Percentiles rank a stretch among this genome's conserved stretches.
Conservation (phyloP, 2,797 vertebrate genomes). For the Eulemur coronatus region DNA sequence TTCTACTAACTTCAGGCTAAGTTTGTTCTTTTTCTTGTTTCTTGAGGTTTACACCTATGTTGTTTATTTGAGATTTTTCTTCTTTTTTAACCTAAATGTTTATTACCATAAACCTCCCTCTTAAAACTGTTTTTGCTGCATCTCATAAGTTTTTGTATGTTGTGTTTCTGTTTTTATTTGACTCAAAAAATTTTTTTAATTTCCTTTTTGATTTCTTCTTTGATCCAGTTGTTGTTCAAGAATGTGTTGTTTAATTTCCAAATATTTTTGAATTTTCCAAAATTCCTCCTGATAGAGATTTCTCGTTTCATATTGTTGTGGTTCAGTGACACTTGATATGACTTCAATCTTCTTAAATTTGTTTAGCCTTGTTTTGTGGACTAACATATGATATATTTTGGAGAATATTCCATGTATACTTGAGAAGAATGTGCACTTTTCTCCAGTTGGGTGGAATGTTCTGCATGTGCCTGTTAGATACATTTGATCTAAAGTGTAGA, state of each 20-base stretch:
- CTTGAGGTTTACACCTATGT: not conserved
- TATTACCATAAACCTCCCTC: not conserved
- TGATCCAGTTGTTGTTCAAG: not conserved
- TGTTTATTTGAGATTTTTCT: not conserved
- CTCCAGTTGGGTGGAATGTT: not conserved
- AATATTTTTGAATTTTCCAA: not conserved
- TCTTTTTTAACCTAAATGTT: not conserved
- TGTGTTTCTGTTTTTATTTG: not conserved
- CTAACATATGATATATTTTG: too few relatives aligned
- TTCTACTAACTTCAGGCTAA: not conserved
- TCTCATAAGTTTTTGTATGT: not conserved
- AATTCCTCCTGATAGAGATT: not conserved
- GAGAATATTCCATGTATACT: not conserved
- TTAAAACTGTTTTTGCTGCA: not conserved
- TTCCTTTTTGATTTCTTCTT: not conserved
- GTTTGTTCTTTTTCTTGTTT: not conserved
- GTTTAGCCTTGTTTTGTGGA: too few relatives aligned
- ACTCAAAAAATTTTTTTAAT: not conserved
- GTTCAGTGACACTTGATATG: not conserved
- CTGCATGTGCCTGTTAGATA: not conserved
- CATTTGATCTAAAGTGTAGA: not conserved
- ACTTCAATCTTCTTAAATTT: not conserved
- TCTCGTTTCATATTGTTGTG: not conserved
- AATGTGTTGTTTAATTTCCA: not conserved
- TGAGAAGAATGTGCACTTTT: not conserved